phyloP scores from a whole-genome alignment of 1,140 invertebrate species.

The Drosophila oshimai region DNA sequence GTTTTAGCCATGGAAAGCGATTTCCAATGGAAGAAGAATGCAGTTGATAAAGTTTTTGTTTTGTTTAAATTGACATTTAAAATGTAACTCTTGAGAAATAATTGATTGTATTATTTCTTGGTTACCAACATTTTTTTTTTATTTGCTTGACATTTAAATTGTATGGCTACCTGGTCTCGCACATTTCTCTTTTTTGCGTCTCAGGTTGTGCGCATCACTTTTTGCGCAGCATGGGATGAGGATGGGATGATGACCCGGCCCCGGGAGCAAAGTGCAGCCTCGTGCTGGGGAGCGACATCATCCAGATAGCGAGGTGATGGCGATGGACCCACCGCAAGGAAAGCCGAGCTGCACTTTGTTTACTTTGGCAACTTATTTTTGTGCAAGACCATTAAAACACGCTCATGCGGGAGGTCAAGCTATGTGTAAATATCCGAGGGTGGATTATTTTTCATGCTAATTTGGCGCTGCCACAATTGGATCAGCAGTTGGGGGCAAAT shows the following conservation, averaged over 20 bases:
- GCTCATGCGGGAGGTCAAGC: conserved; percentile 57
- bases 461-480: conserved; percentile 28
- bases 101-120: too few relatives aligned
- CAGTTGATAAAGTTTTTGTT: too few relatives aligned
- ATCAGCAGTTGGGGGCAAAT: conserved; percentile 33
- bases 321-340: conserved; percentile 32
- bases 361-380: conserved; percentile 66
- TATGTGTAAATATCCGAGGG: conserved; percentile 24
- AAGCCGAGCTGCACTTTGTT: conserved; percentile 31
- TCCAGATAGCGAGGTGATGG: neutral
- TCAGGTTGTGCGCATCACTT: conserved; percentile 43
- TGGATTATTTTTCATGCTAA: conserved; percentile 64
- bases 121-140: neutral
- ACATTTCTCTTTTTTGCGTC: conserved; percentile 39
- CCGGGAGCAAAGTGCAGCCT: conserved; percentile 40
- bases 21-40: too few relatives aligned
- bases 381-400: conserved; percentile 40
- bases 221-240: conserved; percentile 46
- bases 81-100: too few relatives aligned
- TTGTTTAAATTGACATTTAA: neutral
- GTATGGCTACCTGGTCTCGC: neutral
- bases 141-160: neutral
- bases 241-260: conserved; percentile 9
- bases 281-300: conserved; percentile 12
- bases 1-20: too few relatives aligned